phyloP scores from a whole-genome alignment of 2,113 vertebrate species.

The Scatophagus argus region DNA sequence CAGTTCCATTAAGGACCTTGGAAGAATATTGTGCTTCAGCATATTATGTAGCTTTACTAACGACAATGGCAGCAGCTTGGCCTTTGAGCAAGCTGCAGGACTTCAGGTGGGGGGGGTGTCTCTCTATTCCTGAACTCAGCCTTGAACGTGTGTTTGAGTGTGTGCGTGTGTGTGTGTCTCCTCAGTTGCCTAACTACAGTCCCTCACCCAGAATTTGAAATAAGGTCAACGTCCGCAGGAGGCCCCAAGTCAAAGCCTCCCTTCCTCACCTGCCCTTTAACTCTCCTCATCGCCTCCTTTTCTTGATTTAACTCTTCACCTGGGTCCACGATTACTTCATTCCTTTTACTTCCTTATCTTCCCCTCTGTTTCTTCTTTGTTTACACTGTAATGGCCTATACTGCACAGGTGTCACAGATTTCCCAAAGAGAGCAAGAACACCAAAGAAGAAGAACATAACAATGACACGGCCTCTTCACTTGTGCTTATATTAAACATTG shows the following conservation, averaged over 20 bases:
- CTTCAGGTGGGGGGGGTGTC: slow-evolving; percentile 67
- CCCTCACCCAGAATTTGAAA: slow-evolving; percentile 87
- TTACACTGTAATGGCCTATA: slow-evolving; percentile 1
- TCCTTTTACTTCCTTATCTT: slow-evolving; percentile 29
- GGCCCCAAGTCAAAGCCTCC: slow-evolving; percentile 86
- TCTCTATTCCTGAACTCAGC: slow-evolving; percentile 64
- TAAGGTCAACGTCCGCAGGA: slow-evolving; percentile 87
- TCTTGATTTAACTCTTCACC: slow-evolving; percentile 74
- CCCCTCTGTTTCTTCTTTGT: slow-evolving; percentile 38
- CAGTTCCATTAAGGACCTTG: slow-evolving; percentile 18
- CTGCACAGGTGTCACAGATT: slow-evolving; percentile 13
- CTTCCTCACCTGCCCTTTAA: slow-evolving; percentile 84
- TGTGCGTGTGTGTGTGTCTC: slow-evolving; percentile 57
- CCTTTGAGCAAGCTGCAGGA: slow-evolving; percentile 78
- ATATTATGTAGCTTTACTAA: slow-evolving; percentile 58
- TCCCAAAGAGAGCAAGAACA: slow-evolving; percentile 4
- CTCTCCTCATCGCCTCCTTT: slow-evolving; percentile 70
- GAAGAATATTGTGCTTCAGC: slow-evolving; percentile 47
- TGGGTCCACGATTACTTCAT: slow-evolving; percentile 37
- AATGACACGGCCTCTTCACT: slow-evolving; percentile 55
- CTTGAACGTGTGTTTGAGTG: slow-evolving; percentile 61
- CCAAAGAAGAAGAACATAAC: slow-evolving; percentile 20
- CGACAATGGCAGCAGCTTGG: slow-evolving; percentile 63
- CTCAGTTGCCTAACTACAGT: slow-evolving; percentile 79
- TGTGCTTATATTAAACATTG: slow-evolving; percentile 39